Evolutionary conservation across 2,113 vertebrate species (phyloP).

Genomic region (Actenoides lindsayi): DNA sequence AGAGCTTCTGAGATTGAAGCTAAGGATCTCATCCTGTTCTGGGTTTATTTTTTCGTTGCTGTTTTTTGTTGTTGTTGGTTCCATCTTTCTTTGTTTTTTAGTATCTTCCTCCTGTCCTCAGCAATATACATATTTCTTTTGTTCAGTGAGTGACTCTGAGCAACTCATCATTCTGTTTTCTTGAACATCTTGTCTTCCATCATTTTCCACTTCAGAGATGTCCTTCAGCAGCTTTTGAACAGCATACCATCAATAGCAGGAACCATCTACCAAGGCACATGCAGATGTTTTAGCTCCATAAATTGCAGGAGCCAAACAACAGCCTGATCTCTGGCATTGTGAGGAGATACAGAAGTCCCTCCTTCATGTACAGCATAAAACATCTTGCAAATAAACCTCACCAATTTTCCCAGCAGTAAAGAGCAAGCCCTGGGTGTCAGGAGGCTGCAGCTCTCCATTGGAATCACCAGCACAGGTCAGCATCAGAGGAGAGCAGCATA

Average conservation of each 20-base stretch:
- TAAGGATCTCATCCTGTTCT: background rate
- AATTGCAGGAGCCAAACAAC: background rate
- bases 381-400: background rate
- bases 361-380: background rate
- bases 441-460: background rate
- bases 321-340: background rate
- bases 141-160: background rate
- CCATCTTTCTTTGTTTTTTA: background rate
- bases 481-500: background rate
- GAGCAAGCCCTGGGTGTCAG: background rate
- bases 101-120: background rate
- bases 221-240: background rate
- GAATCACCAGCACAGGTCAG: background rate
- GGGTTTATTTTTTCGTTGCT: too few species aligned
- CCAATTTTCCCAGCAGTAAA: background rate
- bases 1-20: background rate
- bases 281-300: background rate
- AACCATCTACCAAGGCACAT: background rate
- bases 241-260: background rate
- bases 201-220: background rate
- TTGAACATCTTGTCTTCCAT: background rate
- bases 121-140: background rate
- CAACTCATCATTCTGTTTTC: background rate
- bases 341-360: background rate
- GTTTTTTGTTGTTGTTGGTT: background rate